Base-by-base conservation (phyloP, 2,888 invertebrate species). In the Cacoxenus indagator region DNA sequence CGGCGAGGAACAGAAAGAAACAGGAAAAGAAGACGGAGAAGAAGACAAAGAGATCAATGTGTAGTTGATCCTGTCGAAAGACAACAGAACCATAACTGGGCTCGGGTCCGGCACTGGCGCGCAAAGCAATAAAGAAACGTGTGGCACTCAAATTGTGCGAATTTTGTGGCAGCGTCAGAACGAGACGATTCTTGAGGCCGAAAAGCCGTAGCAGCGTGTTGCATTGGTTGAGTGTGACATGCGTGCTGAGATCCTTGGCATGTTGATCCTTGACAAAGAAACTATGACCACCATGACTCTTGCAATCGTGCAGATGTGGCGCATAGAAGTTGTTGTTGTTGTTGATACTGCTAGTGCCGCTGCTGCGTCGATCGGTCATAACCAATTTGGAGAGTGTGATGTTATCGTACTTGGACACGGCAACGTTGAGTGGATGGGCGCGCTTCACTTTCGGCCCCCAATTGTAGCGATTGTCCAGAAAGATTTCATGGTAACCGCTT, bases 1-100 rank as follows among this genome's bases (percentile, higher is more conserved):
- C 94, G 11, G 97, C 96, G 76, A 98, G 90, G 85, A 98, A 97
- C 55, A 98, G 88, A 89, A 98, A 98, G 90, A 98, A 98, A 85
- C 97, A 97, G 8, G 97, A 97, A 88, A 98, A 98, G 89, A 98
- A 98, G 59, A 98, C 97, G 1, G 97, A 97, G 89, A 97, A 98
- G 89, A 98, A 98, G 68, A 98, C 98, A 87, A 98, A 98, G 57
- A 98, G 90, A 88, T 98, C 98, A 73, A 98, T 98, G 84, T 97
- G 96, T 37, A 97, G 91, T 88, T 98, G 98, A 89, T 98, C 98
- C 87, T 98, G 98, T 0, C 97, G 92, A 66, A 98, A 97, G 86
- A 96, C 97, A 17, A 96, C 92, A 72, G 95, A 93, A 0, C 98
- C 98, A 83, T 93, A 95, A 37, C 96, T 94, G 22, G 87, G 87